Base-by-base conservation (phyloP, 2,888 invertebrate genomes). In the Drosophila silvestris region DNA sequence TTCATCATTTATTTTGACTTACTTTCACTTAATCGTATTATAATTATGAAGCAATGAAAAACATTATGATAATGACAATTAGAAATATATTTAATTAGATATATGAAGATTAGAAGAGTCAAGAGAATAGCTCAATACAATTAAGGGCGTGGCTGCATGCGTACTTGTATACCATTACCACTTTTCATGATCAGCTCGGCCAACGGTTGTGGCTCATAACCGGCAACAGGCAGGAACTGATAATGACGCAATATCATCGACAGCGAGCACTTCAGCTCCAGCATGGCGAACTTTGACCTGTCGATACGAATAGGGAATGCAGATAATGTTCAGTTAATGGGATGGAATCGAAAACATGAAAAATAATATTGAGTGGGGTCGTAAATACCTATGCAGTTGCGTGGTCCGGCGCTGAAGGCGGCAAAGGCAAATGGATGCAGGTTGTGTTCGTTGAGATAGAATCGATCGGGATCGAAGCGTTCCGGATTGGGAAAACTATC, bases 401-500 rank as follows among this genome's bases (percentile, higher is more conserved):
- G 85, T 6, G 93, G 92, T 4, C 93, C 93, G 5, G 93, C 93
- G 64, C 93, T 93, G 59, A 93, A 93, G 22, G 91, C 92, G 30
- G 93, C 89, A 81, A 90, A 93, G 5, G 93, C 87, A 57, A 91
- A 93, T 0, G 93, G 92, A 86, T 93, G 92, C 73, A 92, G 65
- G 16, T 89, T 83, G 22, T 88, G 81, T 54, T 91, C 89, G 28
- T 79, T 80, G 3, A 74, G 66, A 60, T 93, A 82, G 81, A 93
- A 93, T n/a, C 93, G 78, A 51, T 92, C 90, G 3, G 93, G 93
- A 76, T 91, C 82, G 58, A 93, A 93, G 67, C 88, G 85, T 30
- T 93, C 91, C 0, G 95, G 94, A 54, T 95, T 86, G 7, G 94
- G 93, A 84, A 94, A 95, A 39, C 94, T 83, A 3, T 91, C 90